Base-by-base conservation (phyloP, 2,888 invertebrate genomes). In the Zhuqinia jingwanae region DNA sequence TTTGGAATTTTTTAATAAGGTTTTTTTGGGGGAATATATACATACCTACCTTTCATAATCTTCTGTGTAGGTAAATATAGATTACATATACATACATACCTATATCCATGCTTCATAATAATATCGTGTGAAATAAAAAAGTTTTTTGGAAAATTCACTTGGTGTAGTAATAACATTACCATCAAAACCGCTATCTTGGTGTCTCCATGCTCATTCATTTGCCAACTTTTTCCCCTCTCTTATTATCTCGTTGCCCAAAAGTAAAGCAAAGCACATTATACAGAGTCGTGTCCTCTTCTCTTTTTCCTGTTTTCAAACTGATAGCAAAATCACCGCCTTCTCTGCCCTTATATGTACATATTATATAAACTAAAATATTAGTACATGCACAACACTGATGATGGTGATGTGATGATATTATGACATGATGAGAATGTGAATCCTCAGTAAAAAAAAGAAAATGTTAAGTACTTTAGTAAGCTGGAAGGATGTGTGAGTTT, bases 131-230 rank as follows among this genome's bases (percentile, higher is more conserved):
- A 47, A 45, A 25, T 45, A 36, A 65, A 47, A 68, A 70, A 47
- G 42, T 68, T 45, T 70, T 20, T 50, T 36, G 36, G 70, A 70
- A 65, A 70, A 70, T 70, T 70, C 47, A 47, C 22, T 45, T 15
- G 47, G 70, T 47, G 47, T 47, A 70, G 27, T 50, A 70, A 70
- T 47, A 70, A 70, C 45, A 70, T 47, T 47, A 25, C n/a, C n/a
- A n/a, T n/a, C n/a, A 50, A 45, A 47, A 47, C 47, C 36, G 36
- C 15, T 47, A 70, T 15, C 47, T 70, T 17, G 10, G 8, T 50
- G 8, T n/a, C 47, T 70, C 30, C 36, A 15, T 50, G 6, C 17
- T 65, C 42, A 36, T 42, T 65, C 42, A 36, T 42, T 42, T 36
- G 36, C 36, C 30, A 65, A 36, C 42, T 65, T 65, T 65, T 65